These are phyloP conservation scores for Ceuthmochares aereus DNA, from an alignment of 2,113 vertebrate species.

Conservation along the genomic window DNA sequence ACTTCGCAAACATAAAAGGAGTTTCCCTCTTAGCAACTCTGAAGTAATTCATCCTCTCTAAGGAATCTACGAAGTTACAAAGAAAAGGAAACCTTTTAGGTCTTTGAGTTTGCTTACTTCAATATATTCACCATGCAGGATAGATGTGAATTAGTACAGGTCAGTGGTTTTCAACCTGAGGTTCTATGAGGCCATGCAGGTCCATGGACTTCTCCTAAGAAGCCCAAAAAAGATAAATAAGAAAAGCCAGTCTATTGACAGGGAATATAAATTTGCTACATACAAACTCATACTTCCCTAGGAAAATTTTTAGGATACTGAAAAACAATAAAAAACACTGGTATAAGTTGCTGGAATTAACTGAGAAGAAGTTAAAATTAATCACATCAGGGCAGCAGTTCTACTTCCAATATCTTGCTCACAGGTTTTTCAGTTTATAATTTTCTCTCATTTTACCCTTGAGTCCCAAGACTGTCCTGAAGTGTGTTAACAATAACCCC, in stretches of 20 bases:
- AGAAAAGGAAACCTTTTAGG: constrained; percentile 34
- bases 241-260: background rate
- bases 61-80: background rate
- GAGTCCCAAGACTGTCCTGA: background rate
- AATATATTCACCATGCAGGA: constrained; percentile 48
- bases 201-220: background rate
- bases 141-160: constrained; percentile 55
- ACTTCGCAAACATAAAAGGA: background rate
- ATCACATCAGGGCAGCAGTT: background rate
- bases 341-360: background rate
- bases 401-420: background rate
- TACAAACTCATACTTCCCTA: background rate
- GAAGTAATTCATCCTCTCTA: constrained; percentile 14
- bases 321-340: background rate
- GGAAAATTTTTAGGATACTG: background rate
- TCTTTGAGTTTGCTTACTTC: constrained; percentile 28
- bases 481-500: background rate
- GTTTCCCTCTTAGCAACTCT: constrained; percentile 22
- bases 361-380: background rate
- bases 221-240: constrained; percentile 7
- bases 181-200: background rate
- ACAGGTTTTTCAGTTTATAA: background rate
- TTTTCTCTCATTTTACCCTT: background rate
- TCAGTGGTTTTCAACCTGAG: constrained; percentile 29
- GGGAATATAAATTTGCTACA: background rate